These are phyloP conservation scores for Sylvilagus bachmani DNA, from an alignment of 2,113 vertebrate genomes.

Conservation along the genomic window DNA sequence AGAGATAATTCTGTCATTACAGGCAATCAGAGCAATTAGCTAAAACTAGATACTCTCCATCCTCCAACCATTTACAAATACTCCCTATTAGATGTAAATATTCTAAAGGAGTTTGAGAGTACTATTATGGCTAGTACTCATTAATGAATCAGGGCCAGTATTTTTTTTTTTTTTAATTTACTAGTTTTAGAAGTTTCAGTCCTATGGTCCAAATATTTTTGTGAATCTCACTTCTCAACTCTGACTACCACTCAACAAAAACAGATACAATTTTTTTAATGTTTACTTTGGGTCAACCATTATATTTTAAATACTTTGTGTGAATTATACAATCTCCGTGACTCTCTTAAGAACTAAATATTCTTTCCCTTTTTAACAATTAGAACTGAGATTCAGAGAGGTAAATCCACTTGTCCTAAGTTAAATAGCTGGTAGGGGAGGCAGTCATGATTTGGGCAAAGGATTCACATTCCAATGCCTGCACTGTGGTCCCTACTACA, in stretches of 20 bases:
- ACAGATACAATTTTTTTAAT: background rate
- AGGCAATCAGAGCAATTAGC: background rate
- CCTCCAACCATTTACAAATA: background rate
- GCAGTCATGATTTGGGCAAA: background rate
- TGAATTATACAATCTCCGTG: background rate
- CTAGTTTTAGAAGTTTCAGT: background rate
- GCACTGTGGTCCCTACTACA: fast-evolving
- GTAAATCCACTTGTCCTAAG: background rate
- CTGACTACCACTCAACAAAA: background rate
- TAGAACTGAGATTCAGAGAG: background rate
- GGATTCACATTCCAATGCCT: background rate
- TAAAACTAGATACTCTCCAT: background rate
- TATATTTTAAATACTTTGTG: background rate
- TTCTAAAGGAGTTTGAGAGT: background rate
- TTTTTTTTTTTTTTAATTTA: constrained; percentile 42
- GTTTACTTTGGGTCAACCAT: background rate
- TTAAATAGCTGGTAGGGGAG: background rate
- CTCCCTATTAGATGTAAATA: background rate
- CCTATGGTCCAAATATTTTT: background rate
- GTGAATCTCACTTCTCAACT: constrained; percentile 3
- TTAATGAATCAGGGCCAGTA: background rate
- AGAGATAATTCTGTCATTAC: background rate
- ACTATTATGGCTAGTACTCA: background rate
- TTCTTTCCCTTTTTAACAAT: background rate
- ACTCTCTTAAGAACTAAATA: background rate